Conservation (phyloP, 2,888 invertebrate species). For the Watsonalla cultraria region DNA sequence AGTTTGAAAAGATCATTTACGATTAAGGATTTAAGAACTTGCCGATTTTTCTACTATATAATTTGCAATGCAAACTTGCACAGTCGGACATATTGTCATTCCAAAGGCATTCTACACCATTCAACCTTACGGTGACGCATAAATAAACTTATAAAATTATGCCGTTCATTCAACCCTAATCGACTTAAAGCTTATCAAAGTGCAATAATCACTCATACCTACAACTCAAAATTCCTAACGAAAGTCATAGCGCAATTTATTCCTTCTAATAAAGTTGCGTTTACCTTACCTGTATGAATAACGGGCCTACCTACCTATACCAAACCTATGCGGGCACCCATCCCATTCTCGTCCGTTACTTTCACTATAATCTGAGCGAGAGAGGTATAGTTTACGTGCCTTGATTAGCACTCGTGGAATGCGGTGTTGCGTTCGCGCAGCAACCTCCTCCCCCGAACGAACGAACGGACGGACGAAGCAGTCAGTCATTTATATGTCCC, state of each 20-base stretch:
- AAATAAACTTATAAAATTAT: no score
- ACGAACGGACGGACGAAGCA: slow-evolving; percentile 9
- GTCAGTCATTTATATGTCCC: slow-evolving; percentile 60
- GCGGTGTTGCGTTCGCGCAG: slow-evolving; percentile 67
- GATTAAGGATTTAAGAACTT: no score
- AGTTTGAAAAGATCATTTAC: no score
- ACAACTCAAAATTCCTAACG: no score
- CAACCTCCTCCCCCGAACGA: slow-evolving; percentile 24
- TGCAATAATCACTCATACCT: no score
- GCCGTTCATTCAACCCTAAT: no score
- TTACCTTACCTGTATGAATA: slow-evolving; percentile 60
- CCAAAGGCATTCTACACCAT: no score
- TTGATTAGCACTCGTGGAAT: slow-evolving; percentile 65
- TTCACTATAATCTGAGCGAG: slow-evolving; percentile 37
- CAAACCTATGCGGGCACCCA: slow-evolving; percentile 33
- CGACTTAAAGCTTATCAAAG: no score
- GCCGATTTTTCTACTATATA: no score
- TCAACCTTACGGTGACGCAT: no score
- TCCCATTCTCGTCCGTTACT: slow-evolving; percentile 26
- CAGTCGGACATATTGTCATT: no score
- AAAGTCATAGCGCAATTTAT: slow-evolving; percentile 14
- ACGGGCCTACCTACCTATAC: slow-evolving; percentile 59
- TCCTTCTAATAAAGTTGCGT: slow-evolving; percentile 47
- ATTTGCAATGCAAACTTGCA: no score
- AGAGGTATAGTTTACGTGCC: slow-evolving; percentile 46